These are phyloP conservation scores for Kradibia gibbosae DNA, from an alignment of 1,140 invertebrate genomes.

Conservation along the genomic window DNA sequence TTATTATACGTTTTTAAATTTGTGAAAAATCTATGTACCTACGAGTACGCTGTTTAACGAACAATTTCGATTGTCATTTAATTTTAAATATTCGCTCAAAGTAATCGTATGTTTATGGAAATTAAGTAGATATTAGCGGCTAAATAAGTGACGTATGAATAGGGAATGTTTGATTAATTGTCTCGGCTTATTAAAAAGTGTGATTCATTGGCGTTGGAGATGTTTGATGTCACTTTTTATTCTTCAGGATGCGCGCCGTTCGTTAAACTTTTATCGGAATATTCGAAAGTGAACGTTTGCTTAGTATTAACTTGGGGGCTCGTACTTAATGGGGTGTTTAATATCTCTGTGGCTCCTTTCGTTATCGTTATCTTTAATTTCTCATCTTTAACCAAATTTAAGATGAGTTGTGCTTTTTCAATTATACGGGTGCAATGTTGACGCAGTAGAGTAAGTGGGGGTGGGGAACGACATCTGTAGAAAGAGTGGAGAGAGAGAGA, in stretches of 20 bases:
- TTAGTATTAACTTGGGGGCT: neutral
- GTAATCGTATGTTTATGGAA: no score
- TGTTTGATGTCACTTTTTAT: neutral
- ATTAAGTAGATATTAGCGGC: no score
- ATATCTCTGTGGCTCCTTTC: neutral
- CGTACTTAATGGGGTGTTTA: neutral
- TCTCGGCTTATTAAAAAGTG: neutral
- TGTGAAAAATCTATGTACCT: no score
- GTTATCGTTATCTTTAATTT: neutral
- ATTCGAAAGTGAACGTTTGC: neutral
- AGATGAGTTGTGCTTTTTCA: constrained; percentile 17
- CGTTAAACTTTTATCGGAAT: constrained; percentile 26
- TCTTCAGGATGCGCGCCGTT: neutral
- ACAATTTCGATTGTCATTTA: no score
- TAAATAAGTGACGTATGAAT: no score
- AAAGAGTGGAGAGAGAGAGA: neutral
- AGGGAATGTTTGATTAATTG: no score
- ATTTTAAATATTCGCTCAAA: no score
- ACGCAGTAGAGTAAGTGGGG: neutral
- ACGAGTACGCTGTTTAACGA: no score
- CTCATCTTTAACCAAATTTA: neutral
- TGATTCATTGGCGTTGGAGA: neutral
- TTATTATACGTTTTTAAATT: no score
- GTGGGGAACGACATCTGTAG: neutral
- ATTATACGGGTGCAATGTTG: neutral